Evolutionary conservation across 2,113 vertebrate genomes (phyloP), one percentile per base, ranked within the genome.

Genomic region (Leptobrachium leishanense): DNA sequence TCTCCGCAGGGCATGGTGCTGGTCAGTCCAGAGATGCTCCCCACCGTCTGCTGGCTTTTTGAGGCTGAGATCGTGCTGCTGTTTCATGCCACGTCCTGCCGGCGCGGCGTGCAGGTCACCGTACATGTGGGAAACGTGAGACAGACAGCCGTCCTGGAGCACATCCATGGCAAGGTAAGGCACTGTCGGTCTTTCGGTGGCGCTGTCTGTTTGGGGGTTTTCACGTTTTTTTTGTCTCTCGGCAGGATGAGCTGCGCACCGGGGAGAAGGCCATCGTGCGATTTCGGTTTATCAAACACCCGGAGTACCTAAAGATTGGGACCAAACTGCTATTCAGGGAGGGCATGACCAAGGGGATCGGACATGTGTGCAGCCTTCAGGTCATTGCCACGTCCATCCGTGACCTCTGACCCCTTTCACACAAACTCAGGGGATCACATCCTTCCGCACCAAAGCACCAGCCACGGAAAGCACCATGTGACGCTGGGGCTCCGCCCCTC

Each of bases 281-380:
- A 66, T 98, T 99, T 88, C 95, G 90, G 84, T 99, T 99, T 91
- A 95, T 99, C 88, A 99, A 99, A 82, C 97, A 99, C 82, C 97
- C 98, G 0, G 98, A 99, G 82, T 99, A 99, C 89, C 91, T 99
- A 89, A 98, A 98, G 88, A 92, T 95, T 0, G 97, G 98, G 13
- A 95, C 98, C 74, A 99, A 99, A 88, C 90, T 99, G 83, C 95
- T 99, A 73, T 99, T 99, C 89, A 93, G 97, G 84, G 94, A 98
- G 89, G 97, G 97, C 31, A 94, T 95, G 53, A 99, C 98, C 84
- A 99, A 99, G 91, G 98, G 98, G 72, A 98, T 99, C 59, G 98
- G 98, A 69, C 98, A 98, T 8, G 94, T 99, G 87, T 98, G 96
- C 53, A 92, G 94, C 83, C 87, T 99, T 78, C 95, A 97, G 86